Evolutionary conservation across 2,113 vertebrate species (phyloP).

Genomic region (Verasper variegatus): DNA sequence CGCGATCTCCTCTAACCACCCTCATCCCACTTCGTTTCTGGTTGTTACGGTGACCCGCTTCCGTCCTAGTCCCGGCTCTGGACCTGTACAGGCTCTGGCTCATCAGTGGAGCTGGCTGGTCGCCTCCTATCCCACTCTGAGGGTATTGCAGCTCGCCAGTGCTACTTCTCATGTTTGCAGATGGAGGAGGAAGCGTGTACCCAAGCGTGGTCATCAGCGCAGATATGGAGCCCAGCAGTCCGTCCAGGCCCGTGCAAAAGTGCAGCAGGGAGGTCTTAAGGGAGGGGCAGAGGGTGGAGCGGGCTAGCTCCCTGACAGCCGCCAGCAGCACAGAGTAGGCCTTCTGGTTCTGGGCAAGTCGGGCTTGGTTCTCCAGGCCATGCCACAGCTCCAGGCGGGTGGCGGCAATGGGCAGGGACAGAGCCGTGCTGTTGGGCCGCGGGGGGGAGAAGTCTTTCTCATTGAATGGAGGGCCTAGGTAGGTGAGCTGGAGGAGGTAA

Average conservation of each 20-base stretch:
- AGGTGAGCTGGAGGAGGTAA: slow-evolving; percentile 86
- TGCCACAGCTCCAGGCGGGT: slow-evolving; percentile 93
- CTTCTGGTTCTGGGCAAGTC: slow-evolving; percentile 93
- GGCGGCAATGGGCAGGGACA: slow-evolving; percentile 91
- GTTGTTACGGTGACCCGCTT: slow-evolving; percentile 37
- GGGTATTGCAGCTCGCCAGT: slow-evolving; percentile 46
- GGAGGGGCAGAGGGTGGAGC: slow-evolving; percentile 88
- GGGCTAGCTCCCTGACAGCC: slow-evolving; percentile 89
- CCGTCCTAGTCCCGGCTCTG: slow-evolving; percentile 28
- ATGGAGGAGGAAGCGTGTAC: slow-evolving; percentile 83
- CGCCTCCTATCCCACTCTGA: slow-evolving; percentile 26
- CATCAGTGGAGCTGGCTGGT: slow-evolving; percentile 72
- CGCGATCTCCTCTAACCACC: slow-evolving; percentile 55
- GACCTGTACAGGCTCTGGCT: slow-evolving; percentile 64
- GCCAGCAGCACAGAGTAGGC: slow-evolving; percentile 95
- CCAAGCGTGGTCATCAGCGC: slow-evolving; percentile 92
- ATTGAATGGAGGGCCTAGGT: slow-evolving; percentile 95
- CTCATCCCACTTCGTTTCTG: slow-evolving; percentile 50
- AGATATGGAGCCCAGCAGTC: slow-evolving; percentile 92
- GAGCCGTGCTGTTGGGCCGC: slow-evolving; percentile 87
- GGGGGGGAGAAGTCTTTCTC: slow-evolving; percentile 96
- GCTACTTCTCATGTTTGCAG: slow-evolving; percentile 24
- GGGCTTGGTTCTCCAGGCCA: slow-evolving; percentile 91
- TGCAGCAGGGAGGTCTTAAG: slow-evolving; percentile 91
- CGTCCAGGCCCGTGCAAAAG: slow-evolving; percentile 94